A percentile compares a stretch with the other conserved stretches of the same genome.
Conservation (phyloP, 1,140 invertebrate species). For the Formica exsecta region DNA sequence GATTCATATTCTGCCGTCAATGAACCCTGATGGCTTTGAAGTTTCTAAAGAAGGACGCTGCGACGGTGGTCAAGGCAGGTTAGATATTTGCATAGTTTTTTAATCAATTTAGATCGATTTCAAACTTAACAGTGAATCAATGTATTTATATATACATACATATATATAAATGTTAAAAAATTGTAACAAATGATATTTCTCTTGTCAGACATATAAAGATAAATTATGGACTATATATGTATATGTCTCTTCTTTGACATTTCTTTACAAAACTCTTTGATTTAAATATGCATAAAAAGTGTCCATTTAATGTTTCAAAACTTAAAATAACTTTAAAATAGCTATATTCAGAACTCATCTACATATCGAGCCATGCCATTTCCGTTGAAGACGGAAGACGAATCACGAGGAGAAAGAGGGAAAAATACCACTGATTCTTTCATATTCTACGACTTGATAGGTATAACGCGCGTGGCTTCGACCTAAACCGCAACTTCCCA, state of each 20-base stretch:
- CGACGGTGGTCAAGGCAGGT: constrained; percentile 94
- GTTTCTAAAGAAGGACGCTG: constrained; percentile 95
- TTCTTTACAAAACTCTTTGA: constrained; percentile 13
- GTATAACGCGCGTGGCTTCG: constrained; percentile 95
- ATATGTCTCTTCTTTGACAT: constrained; percentile 33
- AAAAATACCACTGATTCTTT: background rate
- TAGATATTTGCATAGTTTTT: constrained; percentile 33
- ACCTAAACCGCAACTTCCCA: constrained; percentile 97
- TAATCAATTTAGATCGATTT: too few species aligned
- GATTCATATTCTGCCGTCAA: constrained; percentile 96
- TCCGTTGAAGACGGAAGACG: background rate
- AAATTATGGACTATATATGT: too few species aligned
- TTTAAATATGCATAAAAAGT: constrained; percentile 12
- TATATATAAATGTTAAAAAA: too few species aligned
- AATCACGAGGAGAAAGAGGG: background rate
- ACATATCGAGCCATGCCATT: background rate
- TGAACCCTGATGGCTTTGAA: constrained; percentile 97
- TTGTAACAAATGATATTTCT: too few species aligned
- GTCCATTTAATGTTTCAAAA: background rate
- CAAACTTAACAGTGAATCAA: too few species aligned
- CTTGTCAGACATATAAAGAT: too few species aligned
- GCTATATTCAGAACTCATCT: too few species aligned
- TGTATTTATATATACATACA: too few species aligned
- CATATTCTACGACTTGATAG: constrained; percentile 83
- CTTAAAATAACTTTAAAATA: background rate